phyloP scores from a whole-genome alignment of 2,113 vertebrate genomes.

The Odocoileus hemionus region DNA sequence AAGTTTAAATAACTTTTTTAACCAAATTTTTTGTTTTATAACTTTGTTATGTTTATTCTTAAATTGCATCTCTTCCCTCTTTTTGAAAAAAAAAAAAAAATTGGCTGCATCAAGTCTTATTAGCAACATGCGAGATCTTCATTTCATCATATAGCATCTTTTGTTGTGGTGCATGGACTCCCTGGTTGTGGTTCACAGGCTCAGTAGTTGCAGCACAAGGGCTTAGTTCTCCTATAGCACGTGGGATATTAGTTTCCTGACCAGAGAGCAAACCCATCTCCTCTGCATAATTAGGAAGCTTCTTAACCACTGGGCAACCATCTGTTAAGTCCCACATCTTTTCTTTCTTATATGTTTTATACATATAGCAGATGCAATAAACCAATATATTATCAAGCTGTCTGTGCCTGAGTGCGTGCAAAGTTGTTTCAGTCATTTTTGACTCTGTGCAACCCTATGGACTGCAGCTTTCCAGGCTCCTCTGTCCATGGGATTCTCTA shows the following conservation, averaged over 20 bases:
- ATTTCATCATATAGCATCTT: not conserved
- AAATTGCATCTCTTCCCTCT: not conserved
- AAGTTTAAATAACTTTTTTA: not conserved
- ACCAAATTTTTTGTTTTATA: not conserved
- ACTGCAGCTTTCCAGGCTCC: not conserved
- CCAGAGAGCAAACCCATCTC: not conserved
- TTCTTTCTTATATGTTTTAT: not conserved
- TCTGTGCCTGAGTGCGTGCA: not conserved
- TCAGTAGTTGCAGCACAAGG: not conserved
- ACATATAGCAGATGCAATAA: not conserved
- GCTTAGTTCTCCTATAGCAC: not conserved
- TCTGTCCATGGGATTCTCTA: not conserved
- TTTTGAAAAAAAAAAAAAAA: not conserved
- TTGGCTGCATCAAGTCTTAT: not conserved
- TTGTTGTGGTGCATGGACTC: not conserved
- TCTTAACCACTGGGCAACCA: not conserved
- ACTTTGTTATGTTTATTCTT: not conserved
- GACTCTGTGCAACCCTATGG: not conserved
- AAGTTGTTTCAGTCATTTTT: not conserved
- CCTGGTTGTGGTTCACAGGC: not conserved
- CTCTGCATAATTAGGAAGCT: not conserved
- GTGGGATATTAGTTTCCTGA: not conserved
- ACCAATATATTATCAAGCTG: not conserved
- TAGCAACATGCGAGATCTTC: not conserved
- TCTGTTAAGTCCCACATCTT: not conserved